Evolutionary conservation across 2,888 invertebrate species (phyloP), one percentile per base, ranked within the genome.

Genomic region (Encarsia formosa): DNA sequence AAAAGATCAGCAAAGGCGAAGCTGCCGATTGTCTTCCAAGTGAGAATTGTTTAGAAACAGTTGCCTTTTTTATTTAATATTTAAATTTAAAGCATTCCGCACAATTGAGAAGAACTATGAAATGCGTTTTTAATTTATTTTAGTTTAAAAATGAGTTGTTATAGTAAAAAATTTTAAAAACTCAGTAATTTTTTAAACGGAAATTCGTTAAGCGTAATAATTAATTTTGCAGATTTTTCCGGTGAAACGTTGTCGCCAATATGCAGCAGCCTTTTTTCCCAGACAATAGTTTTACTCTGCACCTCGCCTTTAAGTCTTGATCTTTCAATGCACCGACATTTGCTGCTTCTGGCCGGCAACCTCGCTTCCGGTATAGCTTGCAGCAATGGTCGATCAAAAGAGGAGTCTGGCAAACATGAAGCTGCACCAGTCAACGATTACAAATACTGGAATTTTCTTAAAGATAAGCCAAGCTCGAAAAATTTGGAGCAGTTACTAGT

Each of bases 401-500:
- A 41, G 1, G 37, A 35, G 18, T 15, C 18, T 19, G 5, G 31
- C 1, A 53, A 48, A 20, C 38, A 11, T 9, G 56, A 54, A 1
- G 5, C 37, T 2, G 48, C 51, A 11, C 4, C 46, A 2, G 8
- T 9, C 9, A 23, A 16, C 5, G 56, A 54, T 6, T 48, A 34
- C 5, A 66, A 65, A 52, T 52, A 64, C 20, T 72, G 70, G 70
- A 60, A 58, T 5, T 63, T 64, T 13, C 66, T 69, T 31, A 66
- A 65, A 16, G 69, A 71, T 72, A 78, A 65, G 61, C 76, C 22
- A 66, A 74, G 56, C 48, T 64, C 46, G 38, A 66, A 1, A 68
- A 60, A 65, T 42, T 60, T 71, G 47, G 86, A 88, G 60, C 78
- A 81, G 46, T 80, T 87, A 49, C 73, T 89, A 9, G 78, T 77